Percentiles rank a stretch among this genome's conserved stretches.
phyloP scores from a whole-genome alignment of 2,888 invertebrate species.

The Gymnoscelis rufifasciata region DNA sequence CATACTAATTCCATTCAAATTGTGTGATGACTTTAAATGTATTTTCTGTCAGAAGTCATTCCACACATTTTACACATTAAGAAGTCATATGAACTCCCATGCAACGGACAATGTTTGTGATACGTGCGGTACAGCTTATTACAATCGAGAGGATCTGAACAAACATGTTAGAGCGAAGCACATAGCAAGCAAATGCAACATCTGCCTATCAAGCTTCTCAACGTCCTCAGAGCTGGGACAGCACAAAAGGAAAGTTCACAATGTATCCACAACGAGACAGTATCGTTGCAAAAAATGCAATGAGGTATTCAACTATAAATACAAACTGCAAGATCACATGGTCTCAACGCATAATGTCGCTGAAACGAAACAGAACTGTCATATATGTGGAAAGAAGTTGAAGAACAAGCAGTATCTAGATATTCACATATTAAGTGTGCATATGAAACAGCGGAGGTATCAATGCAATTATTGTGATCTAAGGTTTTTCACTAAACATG shows the following conservation, averaged over 20 bases:
- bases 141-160: conserved; percentile 40
- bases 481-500: conserved; percentile 46
- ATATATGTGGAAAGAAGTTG: conserved; percentile 42
- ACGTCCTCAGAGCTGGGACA: conserved; percentile 21
- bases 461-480: conserved; percentile 38
- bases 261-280: conserved; percentile 17
- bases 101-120: conserved; percentile 46
- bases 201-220: conserved; percentile 38
- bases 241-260: conserved; percentile 29
- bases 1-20: conserved; percentile 43
- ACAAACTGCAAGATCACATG: too few species aligned
- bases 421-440: conserved; percentile 40
- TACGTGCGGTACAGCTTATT: conserved; percentile 42
- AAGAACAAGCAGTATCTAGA: conserved; percentile 34
- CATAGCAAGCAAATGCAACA: conserved; percentile 39
- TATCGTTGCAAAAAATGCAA: conserved; percentile 34
- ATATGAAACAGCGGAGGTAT: conserved; percentile 41
- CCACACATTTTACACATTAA: conserved; percentile 37
- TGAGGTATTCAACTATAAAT: conserved; percentile 36
- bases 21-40: conserved; percentile 38
- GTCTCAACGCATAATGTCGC: too few species aligned
- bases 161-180: conserved; percentile 40
- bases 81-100: conserved; percentile 48
- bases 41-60: conserved; percentile 36
- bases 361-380: conserved; percentile 31